Evolutionary conservation across 92 coral and sea anemone genomes (phyloP).

Genomic region (Anthopleura xanthogrammica): DNA sequence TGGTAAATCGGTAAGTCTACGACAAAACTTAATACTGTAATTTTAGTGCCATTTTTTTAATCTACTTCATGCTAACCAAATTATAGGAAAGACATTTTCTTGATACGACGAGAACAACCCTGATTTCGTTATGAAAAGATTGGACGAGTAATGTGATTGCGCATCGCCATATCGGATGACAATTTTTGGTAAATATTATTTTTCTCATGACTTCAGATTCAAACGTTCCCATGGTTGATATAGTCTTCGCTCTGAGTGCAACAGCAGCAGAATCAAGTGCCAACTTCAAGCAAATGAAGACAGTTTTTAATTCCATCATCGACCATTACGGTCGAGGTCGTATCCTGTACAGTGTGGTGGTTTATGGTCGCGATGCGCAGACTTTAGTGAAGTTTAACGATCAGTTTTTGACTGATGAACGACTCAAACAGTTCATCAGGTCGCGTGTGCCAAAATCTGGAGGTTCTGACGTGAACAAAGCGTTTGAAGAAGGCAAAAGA

Average conservation of each 20-base stretch:
- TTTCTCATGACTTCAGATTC: background rate
- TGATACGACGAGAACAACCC: too few relatives aligned
- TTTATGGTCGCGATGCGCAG: slow-evolving; percentile 54
- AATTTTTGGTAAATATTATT: background rate
- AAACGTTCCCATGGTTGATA: slow-evolving; percentile 45
- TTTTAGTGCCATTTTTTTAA: too few relatives aligned
- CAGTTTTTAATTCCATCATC: slow-evolving; percentile 60
- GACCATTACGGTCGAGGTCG: slow-evolving; percentile 56
- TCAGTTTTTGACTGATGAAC: slow-evolving; percentile 26
- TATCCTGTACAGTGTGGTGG: slow-evolving; percentile 59
- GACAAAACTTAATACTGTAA: too few relatives aligned
- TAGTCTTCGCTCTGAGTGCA: slow-evolving; percentile 71
- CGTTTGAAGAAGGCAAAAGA: slow-evolving; percentile 47
- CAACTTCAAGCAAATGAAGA: slow-evolving; percentile 67
- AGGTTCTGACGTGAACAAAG: slow-evolving; percentile 58
- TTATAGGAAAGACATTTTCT: too few relatives aligned
- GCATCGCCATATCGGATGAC: background rate
- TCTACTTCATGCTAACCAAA: too few relatives aligned
- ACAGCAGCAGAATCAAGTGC: slow-evolving; percentile 48
- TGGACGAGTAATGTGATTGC: too few relatives aligned
- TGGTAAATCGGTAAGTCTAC: too few relatives aligned
- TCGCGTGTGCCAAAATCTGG: slow-evolving; percentile 35
- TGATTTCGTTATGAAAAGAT: too few relatives aligned
- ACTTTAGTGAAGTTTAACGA: slow-evolving; percentile 36
- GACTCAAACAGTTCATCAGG: slow-evolving; percentile 33